Percentiles rank a stretch among this genome's conserved stretches.
phyloP scores from a whole-genome alignment of 1,140 invertebrate species.

The Rhizoglyphus robini region DNA sequence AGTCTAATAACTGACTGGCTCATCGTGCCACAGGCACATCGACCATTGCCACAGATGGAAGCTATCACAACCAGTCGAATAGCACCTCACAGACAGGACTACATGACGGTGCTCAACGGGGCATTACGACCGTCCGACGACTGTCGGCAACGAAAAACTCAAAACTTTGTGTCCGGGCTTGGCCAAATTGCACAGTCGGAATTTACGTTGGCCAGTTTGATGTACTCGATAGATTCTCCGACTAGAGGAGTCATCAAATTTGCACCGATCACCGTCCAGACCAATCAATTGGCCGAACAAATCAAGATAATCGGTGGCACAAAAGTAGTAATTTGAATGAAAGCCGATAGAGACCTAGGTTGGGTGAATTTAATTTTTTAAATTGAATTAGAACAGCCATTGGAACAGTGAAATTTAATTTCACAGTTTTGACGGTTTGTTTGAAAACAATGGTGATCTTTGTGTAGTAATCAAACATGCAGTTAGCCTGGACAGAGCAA shows the following conservation, averaged over 20 bases:
- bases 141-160: background rate
- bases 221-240: background rate
- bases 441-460: too few relatives aligned
- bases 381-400: too few relatives aligned
- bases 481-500: too few relatives aligned
- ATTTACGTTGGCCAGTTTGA: background rate
- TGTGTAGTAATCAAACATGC: too few relatives aligned
- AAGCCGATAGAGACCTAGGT: too few relatives aligned
- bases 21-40: background rate
- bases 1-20: constrained; percentile 20
- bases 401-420: too few relatives aligned
- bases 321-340: too few relatives aligned
- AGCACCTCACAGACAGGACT: background rate
- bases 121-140: background rate
- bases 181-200: background rate
- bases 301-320: too few relatives aligned
- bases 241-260: background rate
- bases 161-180: background rate
- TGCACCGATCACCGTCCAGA: background rate
- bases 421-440: too few relatives aligned
- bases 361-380: too few relatives aligned
- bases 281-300: constrained; percentile 13
- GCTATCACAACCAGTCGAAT: background rate
- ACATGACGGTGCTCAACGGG: background rate
- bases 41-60: background rate